phyloP scores from a whole-genome alignment of 2,797 vertebrate genomes.

The Sebastes itinus region DNA sequence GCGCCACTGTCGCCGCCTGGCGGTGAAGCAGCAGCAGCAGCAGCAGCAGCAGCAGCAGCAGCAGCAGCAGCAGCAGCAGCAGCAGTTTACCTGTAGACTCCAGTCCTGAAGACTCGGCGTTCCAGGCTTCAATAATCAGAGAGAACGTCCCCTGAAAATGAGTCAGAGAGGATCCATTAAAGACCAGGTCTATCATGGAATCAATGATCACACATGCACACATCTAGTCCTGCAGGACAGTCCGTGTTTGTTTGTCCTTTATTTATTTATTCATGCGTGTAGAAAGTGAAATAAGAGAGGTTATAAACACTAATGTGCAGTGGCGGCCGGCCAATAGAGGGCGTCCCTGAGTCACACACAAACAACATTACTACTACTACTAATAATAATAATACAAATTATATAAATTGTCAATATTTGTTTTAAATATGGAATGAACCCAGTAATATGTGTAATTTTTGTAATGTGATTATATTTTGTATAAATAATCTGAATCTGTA shows the following conservation, averaged over 20 bases:
- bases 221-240: not conserved
- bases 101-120: constrained; percentile 75
- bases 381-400: too few species aligned
- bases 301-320: too few species aligned
- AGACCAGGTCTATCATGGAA: rapidly evolving
- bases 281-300: not conserved
- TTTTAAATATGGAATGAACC: too few species aligned
- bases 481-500: too few species aligned
- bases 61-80: not conserved
- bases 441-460: too few species aligned
- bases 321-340: too few species aligned
- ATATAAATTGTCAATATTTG: too few species aligned
- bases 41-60: not conserved
- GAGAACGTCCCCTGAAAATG: constrained; percentile 85
- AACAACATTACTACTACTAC: too few species aligned
- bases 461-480: too few species aligned
- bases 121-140: constrained; percentile 90
- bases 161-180: not conserved
- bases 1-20: not conserved
- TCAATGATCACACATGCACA: not conserved
- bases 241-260: not conserved
- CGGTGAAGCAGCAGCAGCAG: not conserved
- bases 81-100: constrained; percentile 82
- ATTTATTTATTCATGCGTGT: not conserved
- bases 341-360: too few species aligned